Evolutionary conservation across 1,140 invertebrate genomes (phyloP).

Genomic region (Brachionus koreanus): DNA sequence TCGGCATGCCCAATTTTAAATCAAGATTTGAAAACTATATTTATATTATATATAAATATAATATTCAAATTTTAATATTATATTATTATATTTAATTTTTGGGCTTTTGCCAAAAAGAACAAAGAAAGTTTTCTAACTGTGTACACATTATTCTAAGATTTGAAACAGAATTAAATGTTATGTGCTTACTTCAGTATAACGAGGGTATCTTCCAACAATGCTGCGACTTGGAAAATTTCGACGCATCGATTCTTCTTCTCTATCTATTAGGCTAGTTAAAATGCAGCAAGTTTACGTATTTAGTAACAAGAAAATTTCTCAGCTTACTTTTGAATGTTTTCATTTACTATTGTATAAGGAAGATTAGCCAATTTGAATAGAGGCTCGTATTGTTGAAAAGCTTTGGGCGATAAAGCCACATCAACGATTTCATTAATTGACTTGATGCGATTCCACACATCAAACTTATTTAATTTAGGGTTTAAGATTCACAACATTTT

Average conservation of each 20-base stretch:
- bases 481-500: background rate
- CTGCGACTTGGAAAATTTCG: background rate
- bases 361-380: background rate
- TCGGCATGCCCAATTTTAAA: too few relatives aligned
- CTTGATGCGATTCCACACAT: slow-evolving; percentile 10
- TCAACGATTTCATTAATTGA: background rate
- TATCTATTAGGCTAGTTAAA: background rate
- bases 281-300: too few relatives aligned
- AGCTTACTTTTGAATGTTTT: slow-evolving; percentile 3
- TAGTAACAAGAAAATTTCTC: too few relatives aligned
- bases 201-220: background rate
- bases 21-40: too few relatives aligned
- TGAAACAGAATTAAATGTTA: too few relatives aligned
- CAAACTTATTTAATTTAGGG: background rate
- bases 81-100: too few relatives aligned
- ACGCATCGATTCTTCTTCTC: background rate
- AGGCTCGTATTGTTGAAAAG: background rate
- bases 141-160: too few relatives aligned
- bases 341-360: background rate
- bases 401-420: background rate
- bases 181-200: background rate
- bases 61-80: too few relatives aligned
- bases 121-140: too few relatives aligned
- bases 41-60: too few relatives aligned
- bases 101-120: too few relatives aligned